Evolutionary conservation across 2,113 vertebrate species (phyloP).

Genomic region (Lophius piscatorius): DNA sequence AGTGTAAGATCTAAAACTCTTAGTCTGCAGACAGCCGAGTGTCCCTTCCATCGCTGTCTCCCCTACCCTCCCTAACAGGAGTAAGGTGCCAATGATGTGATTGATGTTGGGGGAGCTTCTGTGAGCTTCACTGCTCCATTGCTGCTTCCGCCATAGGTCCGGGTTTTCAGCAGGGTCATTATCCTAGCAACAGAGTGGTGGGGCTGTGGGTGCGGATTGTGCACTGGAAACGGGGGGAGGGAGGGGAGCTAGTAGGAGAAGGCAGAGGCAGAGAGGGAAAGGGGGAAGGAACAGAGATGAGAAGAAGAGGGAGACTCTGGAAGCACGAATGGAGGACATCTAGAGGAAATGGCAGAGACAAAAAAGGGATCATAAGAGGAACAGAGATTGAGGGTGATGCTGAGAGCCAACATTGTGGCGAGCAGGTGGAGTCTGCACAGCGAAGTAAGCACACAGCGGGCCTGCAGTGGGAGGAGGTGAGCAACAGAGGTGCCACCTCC

Average conservation of each 20-base stretch:
- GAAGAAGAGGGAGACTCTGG: conserved; percentile 44
- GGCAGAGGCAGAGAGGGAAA: conserved; percentile 57
- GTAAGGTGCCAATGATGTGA: conserved; percentile 68
- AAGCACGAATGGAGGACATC: conserved; percentile 59
- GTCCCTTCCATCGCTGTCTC: conserved; percentile 39
- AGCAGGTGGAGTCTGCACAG: conserved; percentile 91
- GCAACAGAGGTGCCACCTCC: conserved; percentile 84
- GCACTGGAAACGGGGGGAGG: conserved; percentile 42
- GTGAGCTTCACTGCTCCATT: conserved; percentile 42
- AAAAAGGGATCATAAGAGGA: conserved; percentile 26
- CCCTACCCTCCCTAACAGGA: conserved; percentile 41
- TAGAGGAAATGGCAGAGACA: conserved; percentile 21
- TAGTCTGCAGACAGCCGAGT: conserved; percentile 52
- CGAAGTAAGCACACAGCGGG: conserved; percentile 93
- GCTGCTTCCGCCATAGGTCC: conserved; percentile 65
- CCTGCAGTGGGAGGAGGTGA: conserved; percentile 81
- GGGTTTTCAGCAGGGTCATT: conserved; percentile 70
- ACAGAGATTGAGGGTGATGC: conserved; percentile 37
- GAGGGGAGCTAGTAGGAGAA: conserved; percentile 12
- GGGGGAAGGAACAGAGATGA: conserved; percentile 29
- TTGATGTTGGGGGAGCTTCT: conserved; percentile 69
- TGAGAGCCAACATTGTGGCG: conserved; percentile 81
- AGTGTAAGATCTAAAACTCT: conserved; percentile 29
- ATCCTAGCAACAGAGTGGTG: conserved; percentile 60
- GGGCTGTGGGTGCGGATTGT: conserved; percentile 39